Percentiles rank a stretch among this genome's conserved stretches.
Conservation (phyloP, 2,113 vertebrate species). For the Pygoscelis adeliae region DNA sequence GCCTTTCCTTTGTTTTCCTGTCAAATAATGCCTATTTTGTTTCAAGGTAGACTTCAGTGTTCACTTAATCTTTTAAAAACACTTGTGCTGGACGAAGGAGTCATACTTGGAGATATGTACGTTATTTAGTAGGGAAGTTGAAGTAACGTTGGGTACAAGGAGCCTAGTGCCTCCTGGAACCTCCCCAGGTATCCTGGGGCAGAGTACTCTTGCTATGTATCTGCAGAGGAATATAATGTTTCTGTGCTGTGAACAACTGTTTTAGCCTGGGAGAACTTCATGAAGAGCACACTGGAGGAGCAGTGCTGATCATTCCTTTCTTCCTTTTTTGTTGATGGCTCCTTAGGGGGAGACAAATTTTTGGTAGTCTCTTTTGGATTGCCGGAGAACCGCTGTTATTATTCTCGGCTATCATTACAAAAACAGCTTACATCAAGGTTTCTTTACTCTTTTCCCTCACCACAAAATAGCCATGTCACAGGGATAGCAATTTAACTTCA, state of each 20-base stretch:
- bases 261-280: background rate
- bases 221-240: background rate
- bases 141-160: background rate
- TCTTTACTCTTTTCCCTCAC: background rate
- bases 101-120: background rate
- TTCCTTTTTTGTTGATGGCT: background rate
- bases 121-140: background rate
- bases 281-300: background rate
- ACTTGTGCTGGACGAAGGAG: background rate
- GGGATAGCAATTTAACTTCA: background rate
- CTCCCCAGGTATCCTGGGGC: background rate
- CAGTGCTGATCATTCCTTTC: background rate
- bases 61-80: background rate
- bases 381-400: background rate
- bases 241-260: background rate
- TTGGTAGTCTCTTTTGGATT: background rate
- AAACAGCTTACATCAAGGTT: background rate
- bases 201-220: background rate
- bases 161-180: background rate
- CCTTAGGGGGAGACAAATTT: background rate
- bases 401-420: background rate
- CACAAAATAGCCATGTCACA: background rate
- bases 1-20: background rate
- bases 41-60: background rate
- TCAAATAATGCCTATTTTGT: background rate